Evolutionary conservation across 1,140 invertebrate genomes (phyloP), one percentile per base, ranked within the genome.

Genomic region (Steinernema khuongi): DNA sequence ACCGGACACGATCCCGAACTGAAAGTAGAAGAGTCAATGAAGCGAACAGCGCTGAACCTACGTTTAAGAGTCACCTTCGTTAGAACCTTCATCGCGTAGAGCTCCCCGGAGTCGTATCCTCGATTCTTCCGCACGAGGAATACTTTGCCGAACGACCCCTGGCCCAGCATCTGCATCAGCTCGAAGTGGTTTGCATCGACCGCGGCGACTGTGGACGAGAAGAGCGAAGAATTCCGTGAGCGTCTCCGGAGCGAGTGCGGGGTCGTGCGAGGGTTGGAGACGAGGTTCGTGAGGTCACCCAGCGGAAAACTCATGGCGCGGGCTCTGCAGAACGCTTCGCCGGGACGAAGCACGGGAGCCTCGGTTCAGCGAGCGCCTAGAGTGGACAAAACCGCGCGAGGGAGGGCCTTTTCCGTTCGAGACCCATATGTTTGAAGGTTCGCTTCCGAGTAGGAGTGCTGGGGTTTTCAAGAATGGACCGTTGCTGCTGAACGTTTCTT

Each of bases 71-170:
- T 97, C 31, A 95, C 95, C 88, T 99, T 99, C 86, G 93, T 94
- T 44, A 98, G 88, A 67, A 96, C 93, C 89, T 99, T 99, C 96
- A 99, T 99, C 4, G 96, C 96, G 88, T 97, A 99, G 18, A 98
- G 86, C 26, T 92, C 94, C 14, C 94, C 94, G 67, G 90, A 89
- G 89, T 98, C 95, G 77, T 90, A 90, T 32, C 93, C 94, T 71
- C 90, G 88, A 33, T 95, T 90, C 89, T 98, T 99, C 72, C 94
- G 89, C 0, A 97, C 96, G 67, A 99, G 88, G 88, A 98, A 97
- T n/a, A 96, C 94, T 89, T 97, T 97, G 79, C 96, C 96, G 88
- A 98, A 99, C 1, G 94, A 97, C 69, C 96, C 95, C 88, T 98
- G 94, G 43, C 96, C 95, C 19, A 99, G 89, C 11, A 98, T 94